These are phyloP conservation scores for Ancistrus triradiatus DNA, from an alignment of 2,113 vertebrate genomes.

Conservation along the genomic window DNA sequence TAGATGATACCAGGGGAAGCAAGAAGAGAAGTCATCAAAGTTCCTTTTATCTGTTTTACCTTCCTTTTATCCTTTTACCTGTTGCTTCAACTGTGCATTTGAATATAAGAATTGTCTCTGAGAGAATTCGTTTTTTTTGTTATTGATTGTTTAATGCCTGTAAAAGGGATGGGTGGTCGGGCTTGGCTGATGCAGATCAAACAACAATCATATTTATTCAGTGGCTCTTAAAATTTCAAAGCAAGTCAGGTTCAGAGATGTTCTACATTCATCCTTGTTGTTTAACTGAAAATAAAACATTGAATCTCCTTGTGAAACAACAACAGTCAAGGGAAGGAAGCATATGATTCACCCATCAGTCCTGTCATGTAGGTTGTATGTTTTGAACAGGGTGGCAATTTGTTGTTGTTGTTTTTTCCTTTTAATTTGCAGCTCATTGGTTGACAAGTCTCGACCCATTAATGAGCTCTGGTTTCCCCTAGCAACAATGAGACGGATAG, in stretches of 20 bases:
- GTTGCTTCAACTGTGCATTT: too few species aligned
- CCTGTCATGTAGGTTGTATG: conserved; percentile 16
- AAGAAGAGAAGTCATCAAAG: too few species aligned
- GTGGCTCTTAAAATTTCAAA: conserved; percentile 15
- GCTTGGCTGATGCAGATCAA: background rate
- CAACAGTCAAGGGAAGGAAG: background rate
- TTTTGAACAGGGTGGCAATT: conserved; percentile 43
- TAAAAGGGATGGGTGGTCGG: conserved; percentile 2
- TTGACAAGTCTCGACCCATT: conserved; percentile 59
- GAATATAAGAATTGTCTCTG: too few species aligned
- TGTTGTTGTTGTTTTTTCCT: conserved; percentile 37
- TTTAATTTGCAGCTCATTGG: conserved; percentile 56
- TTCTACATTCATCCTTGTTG: background rate
- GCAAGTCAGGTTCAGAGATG: background rate
- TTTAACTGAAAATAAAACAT: conserved; percentile 1
- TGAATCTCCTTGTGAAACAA: background rate
- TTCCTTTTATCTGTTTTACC: too few species aligned
- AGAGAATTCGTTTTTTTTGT: too few species aligned
- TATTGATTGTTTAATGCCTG: background rate
- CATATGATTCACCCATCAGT: background rate
- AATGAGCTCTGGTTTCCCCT: conserved; percentile 60
- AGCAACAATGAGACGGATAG: conserved; percentile 66
- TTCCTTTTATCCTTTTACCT: too few species aligned
- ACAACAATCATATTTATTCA: background rate
- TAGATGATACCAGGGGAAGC: too few species aligned